These are phyloP conservation scores for Nematostella vectensis DNA, from an alignment of 92 coral and sea anemone species.

Conservation along the genomic window DNA sequence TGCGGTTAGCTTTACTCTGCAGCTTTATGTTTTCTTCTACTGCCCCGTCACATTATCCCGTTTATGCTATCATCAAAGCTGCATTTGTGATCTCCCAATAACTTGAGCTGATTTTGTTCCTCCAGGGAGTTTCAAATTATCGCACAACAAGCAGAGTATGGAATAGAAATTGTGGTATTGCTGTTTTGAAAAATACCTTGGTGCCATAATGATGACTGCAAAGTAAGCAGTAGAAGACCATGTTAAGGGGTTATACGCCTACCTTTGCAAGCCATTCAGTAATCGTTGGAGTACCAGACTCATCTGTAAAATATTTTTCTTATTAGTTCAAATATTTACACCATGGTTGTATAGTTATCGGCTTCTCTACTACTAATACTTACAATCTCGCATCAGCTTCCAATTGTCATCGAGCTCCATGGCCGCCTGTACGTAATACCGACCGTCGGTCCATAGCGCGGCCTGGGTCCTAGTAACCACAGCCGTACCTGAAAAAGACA, in stretches of 20 bases:
- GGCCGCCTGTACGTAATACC: slow-evolving; percentile 60
- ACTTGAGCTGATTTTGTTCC: too few relatives aligned
- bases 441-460: slow-evolving; percentile 78
- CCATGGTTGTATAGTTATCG: background rate
- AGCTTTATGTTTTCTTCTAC: too few relatives aligned
- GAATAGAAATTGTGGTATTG: too few relatives aligned
- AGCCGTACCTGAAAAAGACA: slow-evolving; percentile 69
- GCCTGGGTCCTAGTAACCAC: slow-evolving; percentile 57
- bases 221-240: too few relatives aligned
- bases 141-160: too few relatives aligned
- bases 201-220: too few relatives aligned
- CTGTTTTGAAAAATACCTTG: too few relatives aligned
- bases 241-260: background rate
- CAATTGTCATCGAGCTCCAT: slow-evolving; percentile 71
- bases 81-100: too few relatives aligned
- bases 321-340: background rate
- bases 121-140: too few relatives aligned
- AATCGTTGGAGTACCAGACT: slow-evolving; percentile 7
- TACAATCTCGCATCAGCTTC: slow-evolving; percentile 49
- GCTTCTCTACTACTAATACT: background rate
- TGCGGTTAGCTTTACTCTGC: too few relatives aligned
- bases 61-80: too few relatives aligned
- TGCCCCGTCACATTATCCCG: too few relatives aligned
- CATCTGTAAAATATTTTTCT: background rate
- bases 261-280: slow-evolving; percentile 23